Evolutionary conservation across 2,113 vertebrate species (phyloP), one percentile per base, ranked within the genome.

Genomic region (Bubo bubo): DNA sequence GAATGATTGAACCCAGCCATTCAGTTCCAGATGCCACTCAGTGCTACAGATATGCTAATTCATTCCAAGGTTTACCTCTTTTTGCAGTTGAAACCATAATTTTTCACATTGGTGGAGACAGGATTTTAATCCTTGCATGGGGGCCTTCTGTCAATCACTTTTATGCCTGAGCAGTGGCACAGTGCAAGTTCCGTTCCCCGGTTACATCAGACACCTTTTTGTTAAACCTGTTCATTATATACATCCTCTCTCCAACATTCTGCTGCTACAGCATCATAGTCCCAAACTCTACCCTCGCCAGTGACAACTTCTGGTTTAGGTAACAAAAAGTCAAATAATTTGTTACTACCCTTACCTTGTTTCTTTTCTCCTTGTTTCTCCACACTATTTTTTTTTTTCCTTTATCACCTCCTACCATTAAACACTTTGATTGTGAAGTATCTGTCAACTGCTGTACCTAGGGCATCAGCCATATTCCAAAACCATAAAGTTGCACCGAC

Each of bases 371-470:
- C 67, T 86, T 74, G 8, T 67, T 86, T 88, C n/a, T 14, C 62
- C 56, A 68, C n/a, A 5, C 6, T 41, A 19, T 45, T 24, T 34
- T 4, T 23, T 74, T 52, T 14, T 4, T 12, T 0, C 5, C 18
- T 71, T 92, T 73, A 89, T 82, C 93, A 90, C 94, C 81, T 94
- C 94, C 94, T 75, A 97, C 79, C 74, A 96, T 64, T 84, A 79
- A 96, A 95, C 92, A 88, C 17, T 84, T 77, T 9, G 63, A 92
- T 60, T 59, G 58, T 60, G 32, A 95, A 90, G 68, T 14, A 27
- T 79, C 79, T 96, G 91, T 87, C 74, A 92, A 77, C 56, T 90
- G 79, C 93, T 60, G 80, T 59, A 97, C 86, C 66, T 37, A 87
- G 45, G 66, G 70, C 66, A 79, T 14, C 26, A 91, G 70, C 73